Conservation (phyloP, 2,797 vertebrate species). For the Amazonetta brasiliensis region DNA sequence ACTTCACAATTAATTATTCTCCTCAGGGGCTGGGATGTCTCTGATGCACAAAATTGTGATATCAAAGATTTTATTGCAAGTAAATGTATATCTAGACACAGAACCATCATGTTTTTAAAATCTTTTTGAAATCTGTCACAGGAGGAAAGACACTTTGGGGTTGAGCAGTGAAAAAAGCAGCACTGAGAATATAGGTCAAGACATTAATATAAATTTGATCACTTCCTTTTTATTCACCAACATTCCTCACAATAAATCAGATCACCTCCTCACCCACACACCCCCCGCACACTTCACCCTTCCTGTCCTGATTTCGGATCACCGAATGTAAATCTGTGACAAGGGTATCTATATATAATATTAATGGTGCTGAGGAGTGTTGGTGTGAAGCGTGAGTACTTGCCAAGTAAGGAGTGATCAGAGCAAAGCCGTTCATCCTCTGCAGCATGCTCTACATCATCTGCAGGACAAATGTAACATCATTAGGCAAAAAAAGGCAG, state of each 20-base stretch:
- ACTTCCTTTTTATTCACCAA: constrained; percentile 84
- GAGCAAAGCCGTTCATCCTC: constrained; percentile 85
- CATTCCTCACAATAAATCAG: constrained; percentile 82
- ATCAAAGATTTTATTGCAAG: constrained; percentile 28
- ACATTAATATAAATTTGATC: constrained; percentile 87
- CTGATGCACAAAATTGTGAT: not conserved
- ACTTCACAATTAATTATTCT: not conserved
- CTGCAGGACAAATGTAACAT: constrained; percentile 95
- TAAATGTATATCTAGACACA: not conserved
- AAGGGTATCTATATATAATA: constrained; percentile 99
- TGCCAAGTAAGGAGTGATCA: constrained; percentile 93
- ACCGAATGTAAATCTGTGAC: constrained; percentile 94
- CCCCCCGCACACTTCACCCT: constrained; percentile 79
- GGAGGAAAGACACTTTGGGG: constrained; percentile 54
- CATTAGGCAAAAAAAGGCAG: constrained; percentile 89
- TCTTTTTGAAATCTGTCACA: constrained; percentile 44
- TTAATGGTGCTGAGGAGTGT: constrained; percentile 91
- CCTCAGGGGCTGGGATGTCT: not conserved
- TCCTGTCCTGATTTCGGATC: constrained; percentile 87
- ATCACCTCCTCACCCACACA: constrained; percentile 68
- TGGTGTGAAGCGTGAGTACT: constrained; percentile 83
- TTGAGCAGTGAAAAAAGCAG: constrained; percentile 66
- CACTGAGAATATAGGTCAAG: constrained; percentile 81
- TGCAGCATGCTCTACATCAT: constrained; percentile 81
- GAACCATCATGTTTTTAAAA: not conserved